phyloP scores from a whole-genome alignment of 2,888 invertebrate genomes.

The Pelosia muscerda region DNA sequence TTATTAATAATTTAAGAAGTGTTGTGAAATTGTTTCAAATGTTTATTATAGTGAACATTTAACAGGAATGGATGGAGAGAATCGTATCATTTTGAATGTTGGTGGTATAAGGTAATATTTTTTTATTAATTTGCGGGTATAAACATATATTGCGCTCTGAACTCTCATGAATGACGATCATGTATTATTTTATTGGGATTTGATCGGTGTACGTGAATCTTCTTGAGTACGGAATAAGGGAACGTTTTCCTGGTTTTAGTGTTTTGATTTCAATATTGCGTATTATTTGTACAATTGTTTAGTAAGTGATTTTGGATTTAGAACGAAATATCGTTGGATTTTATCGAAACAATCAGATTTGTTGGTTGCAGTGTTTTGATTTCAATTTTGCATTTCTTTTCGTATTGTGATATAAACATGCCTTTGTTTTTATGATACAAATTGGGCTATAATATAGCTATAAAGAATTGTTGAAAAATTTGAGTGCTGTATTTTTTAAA shows the following conservation, averaged over 20 bases:
- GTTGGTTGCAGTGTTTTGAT: no score
- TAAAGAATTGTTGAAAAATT: no score
- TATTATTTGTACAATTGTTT: background rate
- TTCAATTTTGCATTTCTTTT: no score
- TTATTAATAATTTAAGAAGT: constrained; percentile 59
- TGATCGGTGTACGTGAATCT: background rate
- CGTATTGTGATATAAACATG: no score
- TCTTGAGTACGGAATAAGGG: background rate
- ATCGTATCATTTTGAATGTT: constrained; percentile 97
- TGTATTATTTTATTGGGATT: constrained; percentile 17
- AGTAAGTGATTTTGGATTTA: background rate
- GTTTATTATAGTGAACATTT: constrained; percentile 57
- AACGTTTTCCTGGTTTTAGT: constrained; percentile 8
- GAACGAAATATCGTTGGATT: background rate
- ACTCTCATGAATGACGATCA: background rate
- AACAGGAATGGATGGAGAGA: constrained; percentile 94
- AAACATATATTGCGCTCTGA: background rate
- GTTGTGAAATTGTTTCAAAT: constrained; percentile 61
- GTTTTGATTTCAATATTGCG: constrained; percentile 13
- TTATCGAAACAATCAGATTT: no score
- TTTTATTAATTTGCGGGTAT: constrained; percentile 12
- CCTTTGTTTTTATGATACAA: no score
- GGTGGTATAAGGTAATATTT: constrained; percentile 92
- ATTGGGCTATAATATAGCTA: no score
- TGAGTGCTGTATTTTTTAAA: no score